Evolutionary conservation across 2,888 invertebrate genomes (phyloP).

Genomic region (Cheilosia scutellata): DNA sequence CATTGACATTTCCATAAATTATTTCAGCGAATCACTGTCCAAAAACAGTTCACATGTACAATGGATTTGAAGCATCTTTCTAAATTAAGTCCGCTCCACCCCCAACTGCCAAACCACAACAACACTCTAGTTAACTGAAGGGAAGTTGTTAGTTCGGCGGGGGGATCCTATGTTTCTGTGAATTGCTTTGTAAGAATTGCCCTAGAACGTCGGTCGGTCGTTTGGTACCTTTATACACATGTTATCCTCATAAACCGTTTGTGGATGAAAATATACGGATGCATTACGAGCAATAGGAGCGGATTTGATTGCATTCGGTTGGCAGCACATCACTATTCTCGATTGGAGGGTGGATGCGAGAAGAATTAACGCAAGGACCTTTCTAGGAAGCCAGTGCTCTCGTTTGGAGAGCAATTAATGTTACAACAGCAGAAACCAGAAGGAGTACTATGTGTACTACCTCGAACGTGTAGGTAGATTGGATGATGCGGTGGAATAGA

Average conservation of each 20-base stretch:
- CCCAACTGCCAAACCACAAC: background rate
- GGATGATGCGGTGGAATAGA: constrained; percentile 24
- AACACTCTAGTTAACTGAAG: constrained; percentile 18
- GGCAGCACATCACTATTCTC: constrained; percentile 59
- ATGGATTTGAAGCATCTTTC: no score
- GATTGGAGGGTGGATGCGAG: constrained; percentile 44
- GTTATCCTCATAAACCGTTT: constrained; percentile 17
- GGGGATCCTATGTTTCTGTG: constrained; percentile 5
- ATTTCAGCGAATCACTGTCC: background rate
- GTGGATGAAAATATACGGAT: constrained; percentile 37
- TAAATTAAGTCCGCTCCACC: no score
- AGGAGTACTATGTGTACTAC: constrained; percentile 6
- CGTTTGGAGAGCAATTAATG: constrained; percentile 73
- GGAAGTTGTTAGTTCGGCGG: constrained; percentile 33
- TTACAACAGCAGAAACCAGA: constrained; percentile 52
- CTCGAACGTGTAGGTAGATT: constrained; percentile 4
- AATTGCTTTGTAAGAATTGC: constrained; percentile 42
- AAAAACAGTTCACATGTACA: background rate
- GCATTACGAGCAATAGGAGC: constrained; percentile 69
- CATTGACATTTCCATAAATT: constrained; percentile 2
- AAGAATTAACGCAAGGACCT: constrained; percentile 75
- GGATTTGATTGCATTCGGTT: constrained; percentile 65
- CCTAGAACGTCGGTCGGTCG: constrained; percentile 30
- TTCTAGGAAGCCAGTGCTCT: constrained; percentile 71
- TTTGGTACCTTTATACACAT: constrained; percentile 36